Conservation (phyloP, 2,797 vertebrate species). For the Hippoglossus hippoglossus region DNA sequence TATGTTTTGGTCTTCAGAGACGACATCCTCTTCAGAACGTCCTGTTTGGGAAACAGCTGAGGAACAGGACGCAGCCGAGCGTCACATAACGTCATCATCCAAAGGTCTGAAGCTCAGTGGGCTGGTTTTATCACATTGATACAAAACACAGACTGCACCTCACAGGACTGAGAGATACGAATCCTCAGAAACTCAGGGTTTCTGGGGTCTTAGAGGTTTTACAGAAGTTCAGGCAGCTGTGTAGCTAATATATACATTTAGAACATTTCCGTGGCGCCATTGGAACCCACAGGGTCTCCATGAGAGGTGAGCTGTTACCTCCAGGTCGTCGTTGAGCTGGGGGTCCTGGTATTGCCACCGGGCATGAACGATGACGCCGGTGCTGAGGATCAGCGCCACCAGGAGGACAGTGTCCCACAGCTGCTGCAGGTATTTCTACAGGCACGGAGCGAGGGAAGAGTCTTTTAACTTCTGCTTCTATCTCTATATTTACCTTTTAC, state of each 20-base stretch:
- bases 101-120: too few relatives aligned
- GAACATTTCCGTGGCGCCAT: too few relatives aligned
- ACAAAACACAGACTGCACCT: too few relatives aligned
- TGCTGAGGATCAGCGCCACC: slow-evolving; percentile 93
- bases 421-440: slow-evolving; percentile 94
- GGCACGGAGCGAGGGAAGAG: not conserved
- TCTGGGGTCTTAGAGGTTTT: too few relatives aligned
- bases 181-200: too few relatives aligned
- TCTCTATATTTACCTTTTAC: too few relatives aligned
- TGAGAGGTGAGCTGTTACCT: slow-evolving; percentile 78
- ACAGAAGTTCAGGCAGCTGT: too few relatives aligned
- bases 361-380: slow-evolving; percentile 92
- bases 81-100: too few relatives aligned
- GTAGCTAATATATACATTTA: too few relatives aligned
- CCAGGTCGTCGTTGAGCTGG: slow-evolving; percentile 80
- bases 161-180: too few relatives aligned
- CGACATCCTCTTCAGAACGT: slow-evolving; percentile 83
- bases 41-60: slow-evolving; percentile 89
- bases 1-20: slow-evolving; percentile 90
- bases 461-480: too few relatives aligned
- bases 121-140: too few relatives aligned
- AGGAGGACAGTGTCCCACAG: slow-evolving; percentile 95
- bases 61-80: not conserved
- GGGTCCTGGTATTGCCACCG: slow-evolving; percentile 89
- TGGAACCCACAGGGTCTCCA: not conserved